Base-by-base conservation (phyloP, 35 echinoderm and acorn worm genomes). In the Patiria miniata region DNA sequence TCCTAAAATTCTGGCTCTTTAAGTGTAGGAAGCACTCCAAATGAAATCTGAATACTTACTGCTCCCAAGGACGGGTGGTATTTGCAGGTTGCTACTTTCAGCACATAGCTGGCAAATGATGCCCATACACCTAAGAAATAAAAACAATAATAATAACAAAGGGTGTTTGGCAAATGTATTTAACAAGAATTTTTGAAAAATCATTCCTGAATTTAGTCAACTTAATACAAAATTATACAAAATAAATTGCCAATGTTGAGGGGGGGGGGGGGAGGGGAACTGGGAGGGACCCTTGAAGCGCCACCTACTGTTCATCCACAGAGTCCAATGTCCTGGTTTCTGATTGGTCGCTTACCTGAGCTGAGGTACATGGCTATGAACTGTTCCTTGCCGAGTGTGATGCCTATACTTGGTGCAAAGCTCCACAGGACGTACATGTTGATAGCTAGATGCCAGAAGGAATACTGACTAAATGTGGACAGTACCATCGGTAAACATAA, bases 401-500 rank as follows among this genome's bases (percentile, higher is more conserved):
- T 84, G 8, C 93, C 92, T 86, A 94, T 89, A 83, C 85, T 90
- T n/a, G 81, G 59, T 17, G 96, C 55, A 83, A 99, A 99, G 26
- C 87, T 95, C 96, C 96, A 99, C 76, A 99, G 40, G 18, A 99
- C 96, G 80, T 94, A 94, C 96, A 99, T 99, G 80, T 99, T 99
- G 58, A 99, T 36, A 12, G 80, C 92, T 81, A 99, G 51, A 95
- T 99, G 96, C 96, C 92, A 99, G 51, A 99, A 83, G 2, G 92
- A 92, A 61, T 92, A 92, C 23, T 99, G 96, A 78, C 96, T 99
- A 32, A 99, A 99, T 23, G 87, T 94, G 65, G 96, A 99, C 9
- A 99, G 56, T 18, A 99, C 34, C 93, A 99, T 99, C 22, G 96
- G 96, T 90, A 94, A 42, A 77, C 96, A 99, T 14, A 81, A 83